Percentiles rank a stretch among this genome's conserved stretches.
Evolutionary conservation across 2,113 vertebrate species (phyloP).

Genomic region (Hystrix brachyura): DNA sequence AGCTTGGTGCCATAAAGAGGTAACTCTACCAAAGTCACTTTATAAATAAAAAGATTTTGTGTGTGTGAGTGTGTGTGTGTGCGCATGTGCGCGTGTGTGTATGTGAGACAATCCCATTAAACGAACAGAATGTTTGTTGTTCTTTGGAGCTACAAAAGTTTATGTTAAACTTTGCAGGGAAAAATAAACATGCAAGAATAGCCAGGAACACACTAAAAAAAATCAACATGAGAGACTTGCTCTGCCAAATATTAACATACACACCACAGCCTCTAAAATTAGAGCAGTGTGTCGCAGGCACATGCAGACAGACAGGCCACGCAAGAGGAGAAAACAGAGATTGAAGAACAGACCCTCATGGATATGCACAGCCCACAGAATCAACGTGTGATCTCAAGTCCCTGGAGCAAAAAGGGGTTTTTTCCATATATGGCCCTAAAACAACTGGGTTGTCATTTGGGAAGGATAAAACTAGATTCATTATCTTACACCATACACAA

Average conservation of each 20-base stretch:
- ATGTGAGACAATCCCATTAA: not conserved
- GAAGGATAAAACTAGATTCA: not conserved
- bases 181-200: not conserved
- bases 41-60: not conserved
- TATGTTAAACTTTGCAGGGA: not conserved
- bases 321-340: not conserved
- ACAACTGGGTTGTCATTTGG: not conserved
- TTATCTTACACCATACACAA: not conserved
- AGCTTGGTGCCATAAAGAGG: not conserved
- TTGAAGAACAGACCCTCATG: not conserved
- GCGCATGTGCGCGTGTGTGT: not conserved
- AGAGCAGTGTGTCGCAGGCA: not conserved
- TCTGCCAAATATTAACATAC: not conserved
- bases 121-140: not conserved
- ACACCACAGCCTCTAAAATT: not conserved
- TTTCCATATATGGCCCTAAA: not conserved
- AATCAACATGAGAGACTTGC: not conserved
- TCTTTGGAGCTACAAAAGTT: not conserved
- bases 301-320: not conserved
- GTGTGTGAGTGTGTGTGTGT: not conserved
- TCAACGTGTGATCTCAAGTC: not conserved
- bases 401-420: not conserved
- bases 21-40: not conserved
- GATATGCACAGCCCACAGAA: not conserved
- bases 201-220: not conserved